These are phyloP conservation scores for Himalopsyche tibetana DNA, from an alignment of 2,888 invertebrate genomes.

Conservation along the genomic window DNA sequence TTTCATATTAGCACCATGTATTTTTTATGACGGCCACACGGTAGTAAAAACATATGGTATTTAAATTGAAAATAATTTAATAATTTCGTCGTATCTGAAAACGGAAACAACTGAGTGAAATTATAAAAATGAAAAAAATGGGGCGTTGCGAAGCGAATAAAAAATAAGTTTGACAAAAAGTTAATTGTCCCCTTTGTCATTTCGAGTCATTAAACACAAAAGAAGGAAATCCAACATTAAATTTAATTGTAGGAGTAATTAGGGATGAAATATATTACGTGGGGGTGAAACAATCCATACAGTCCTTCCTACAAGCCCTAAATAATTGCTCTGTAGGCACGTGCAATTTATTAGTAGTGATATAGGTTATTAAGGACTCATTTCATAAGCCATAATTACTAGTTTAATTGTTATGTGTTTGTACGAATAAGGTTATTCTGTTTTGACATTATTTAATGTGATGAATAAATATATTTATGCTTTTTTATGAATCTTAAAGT, in stretches of 20 bases:
- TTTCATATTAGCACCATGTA: too few species aligned
- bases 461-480: too few species aligned
- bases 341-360: conserved; percentile 33
- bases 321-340: not conserved
- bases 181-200: conserved; percentile 43
- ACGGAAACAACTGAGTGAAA: too few species aligned
- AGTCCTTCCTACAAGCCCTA: not conserved
- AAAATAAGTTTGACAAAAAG: conserved; percentile 44
- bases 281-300: conserved; percentile 32
- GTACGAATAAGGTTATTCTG: too few species aligned
- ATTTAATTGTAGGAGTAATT: conserved; percentile 42
- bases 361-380: conserved; percentile 1
- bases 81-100: too few species aligned
- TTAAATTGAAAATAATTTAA: too few species aligned
- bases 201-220: conserved; percentile 41
- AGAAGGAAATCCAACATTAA: conserved; percentile 42
- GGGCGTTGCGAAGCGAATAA: conserved; percentile 29
- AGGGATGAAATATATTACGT: conserved; percentile 40
- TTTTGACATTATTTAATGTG: too few species aligned
- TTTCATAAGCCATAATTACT: too few species aligned
- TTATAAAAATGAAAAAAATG: not conserved
- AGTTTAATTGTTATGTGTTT: too few species aligned
- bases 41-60: too few species aligned
- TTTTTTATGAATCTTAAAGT: too few species aligned
- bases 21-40: too few species aligned